Percentiles rank a stretch among this genome's conserved stretches.
Conservation (phyloP, 2,888 invertebrate species). For the Chrysina gloriosa region DNA sequence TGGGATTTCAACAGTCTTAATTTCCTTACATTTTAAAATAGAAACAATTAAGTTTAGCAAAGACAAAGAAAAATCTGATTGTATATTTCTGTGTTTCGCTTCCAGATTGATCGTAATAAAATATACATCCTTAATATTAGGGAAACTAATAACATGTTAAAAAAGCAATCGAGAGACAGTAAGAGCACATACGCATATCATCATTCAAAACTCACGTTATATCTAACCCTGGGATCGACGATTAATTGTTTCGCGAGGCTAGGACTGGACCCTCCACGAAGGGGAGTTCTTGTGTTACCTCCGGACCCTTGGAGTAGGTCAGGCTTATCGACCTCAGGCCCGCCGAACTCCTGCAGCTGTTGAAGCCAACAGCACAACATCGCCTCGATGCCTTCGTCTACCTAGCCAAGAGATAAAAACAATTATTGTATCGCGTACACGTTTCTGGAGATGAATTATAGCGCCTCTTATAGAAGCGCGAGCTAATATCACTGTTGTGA, state of each 20-base stretch:
- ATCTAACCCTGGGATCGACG: conserved; percentile 82
- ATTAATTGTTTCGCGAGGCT: conserved; percentile 70
- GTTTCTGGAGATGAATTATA: not conserved
- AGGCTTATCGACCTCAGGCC: conserved; percentile 85
- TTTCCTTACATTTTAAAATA: too few relatives aligned
- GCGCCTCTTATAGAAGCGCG: not conserved
- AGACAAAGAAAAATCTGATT: too few relatives aligned
- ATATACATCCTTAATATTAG: too few relatives aligned
- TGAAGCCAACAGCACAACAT: conserved; percentile 89
- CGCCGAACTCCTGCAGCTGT: conserved; percentile 85
- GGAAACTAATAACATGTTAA: too few relatives aligned
- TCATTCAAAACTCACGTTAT: conserved; percentile 76
- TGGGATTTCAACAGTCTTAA: too few relatives aligned
- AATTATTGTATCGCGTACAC: conserved; percentile 1
- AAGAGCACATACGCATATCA: not conserved
- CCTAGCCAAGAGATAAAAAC: conserved; percentile 63
- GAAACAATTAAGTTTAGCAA: too few relatives aligned
- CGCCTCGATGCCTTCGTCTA: conserved; percentile 85
- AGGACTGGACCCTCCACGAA: conserved; percentile 66
- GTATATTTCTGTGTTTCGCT: too few relatives aligned
- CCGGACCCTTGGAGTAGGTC: conserved; percentile 84
- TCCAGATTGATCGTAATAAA: too few relatives aligned
- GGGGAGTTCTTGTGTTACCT: conserved; percentile 71
- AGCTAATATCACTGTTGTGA: too few relatives aligned
- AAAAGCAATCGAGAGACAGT: too few relatives aligned